Evolutionary conservation across 37 sponge, comb jelly and placozoan genomes (phyloP).

Genomic region (Halichondria panicea): DNA sequence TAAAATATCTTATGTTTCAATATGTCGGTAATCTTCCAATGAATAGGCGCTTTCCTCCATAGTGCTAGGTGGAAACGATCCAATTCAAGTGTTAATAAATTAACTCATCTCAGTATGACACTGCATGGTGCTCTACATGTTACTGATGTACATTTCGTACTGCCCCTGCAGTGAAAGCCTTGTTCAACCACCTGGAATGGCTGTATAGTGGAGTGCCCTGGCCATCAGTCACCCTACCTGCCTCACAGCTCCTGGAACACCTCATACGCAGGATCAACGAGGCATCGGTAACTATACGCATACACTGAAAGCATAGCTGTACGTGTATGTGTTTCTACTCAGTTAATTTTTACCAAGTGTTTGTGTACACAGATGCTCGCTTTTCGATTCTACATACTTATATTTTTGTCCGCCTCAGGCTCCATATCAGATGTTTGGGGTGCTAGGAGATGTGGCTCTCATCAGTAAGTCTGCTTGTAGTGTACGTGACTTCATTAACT

Average conservation of each 20-base stretch:
- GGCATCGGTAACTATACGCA: conserved; percentile 72
- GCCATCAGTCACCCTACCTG: conserved; percentile 74
- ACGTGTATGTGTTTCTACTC: not conserved
- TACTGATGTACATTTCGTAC: no score
- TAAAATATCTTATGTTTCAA: no score
- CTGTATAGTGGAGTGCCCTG: conserved; percentile 73
- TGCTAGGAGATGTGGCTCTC: conserved; percentile 73
- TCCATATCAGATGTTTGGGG: conserved; percentile 89
- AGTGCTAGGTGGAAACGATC: no score
- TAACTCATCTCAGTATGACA: no score
- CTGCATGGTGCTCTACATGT: no score
- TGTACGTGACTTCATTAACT: not conserved
- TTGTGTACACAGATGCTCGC: not conserved
- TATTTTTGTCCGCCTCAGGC: conserved; percentile 43
- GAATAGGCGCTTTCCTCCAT: no score
- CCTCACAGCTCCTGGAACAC: conserved; percentile 49
- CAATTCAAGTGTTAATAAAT: no score
- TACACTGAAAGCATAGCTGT: not conserved
- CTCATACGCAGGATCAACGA: conserved; percentile 88
- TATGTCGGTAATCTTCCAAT: no score
- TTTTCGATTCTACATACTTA: not conserved
- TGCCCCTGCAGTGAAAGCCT: conserved; percentile 45
- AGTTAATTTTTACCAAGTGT: not conserved
- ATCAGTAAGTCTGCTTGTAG: conserved; percentile 45
- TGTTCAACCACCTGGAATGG: conserved; percentile 86